Base-by-base conservation (phyloP, 2,113 vertebrate genomes). In the Lycaon pictus region DNA sequence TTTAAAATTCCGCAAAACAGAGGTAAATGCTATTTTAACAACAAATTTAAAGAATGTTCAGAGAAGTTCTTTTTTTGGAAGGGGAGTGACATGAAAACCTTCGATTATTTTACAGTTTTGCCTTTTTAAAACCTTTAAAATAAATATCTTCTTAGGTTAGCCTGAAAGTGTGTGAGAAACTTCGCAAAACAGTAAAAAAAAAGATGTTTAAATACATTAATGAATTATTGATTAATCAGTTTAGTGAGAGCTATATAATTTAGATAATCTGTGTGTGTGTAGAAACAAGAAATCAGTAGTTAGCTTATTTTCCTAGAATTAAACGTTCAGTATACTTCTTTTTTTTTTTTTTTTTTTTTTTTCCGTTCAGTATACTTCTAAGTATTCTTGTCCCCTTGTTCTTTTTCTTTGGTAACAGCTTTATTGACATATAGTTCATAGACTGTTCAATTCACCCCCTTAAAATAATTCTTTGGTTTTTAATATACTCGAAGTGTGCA, bases 341-440 rank as follows among this genome's bases (percentile, higher is more conserved):
- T 35, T 35, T 35, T 35, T 35, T 35, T 35, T 35, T 51, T 35
- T 35, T 35, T 35, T 35, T 35, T 35, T 35, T 35, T 35, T 35
- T 35, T 35, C 35, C 0, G 27, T 65, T 92, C 32, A 93, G 3
- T 65, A 32, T 56, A 19, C 55, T 25, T 95, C 11, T 51, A 65
- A 82, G 8, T 65, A 35, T 83, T 63, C 16, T 23, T 63, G 8
- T 67, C 15, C 19, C 19, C 55, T 19, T 63, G 27, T 65, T 35
- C 16, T 71, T 82, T 87, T 58, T 92, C 67, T 80, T 32, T 25
- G 72, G 8, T 32, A 56, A 22, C 6, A 13, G 7, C 43, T 87
- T 95, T 63, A 55, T 81, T 87, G 63, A 92, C 37, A n/a, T 60
- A 32, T 20, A 92, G 55, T 81, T 81, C 56, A 87, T 62, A 51